A percentile compares a stretch with the other conserved stretches of the same genome.
Evolutionary conservation across 2,797 vertebrate species (phyloP).

Genomic region (Phrynocephalus forsythii): DNA sequence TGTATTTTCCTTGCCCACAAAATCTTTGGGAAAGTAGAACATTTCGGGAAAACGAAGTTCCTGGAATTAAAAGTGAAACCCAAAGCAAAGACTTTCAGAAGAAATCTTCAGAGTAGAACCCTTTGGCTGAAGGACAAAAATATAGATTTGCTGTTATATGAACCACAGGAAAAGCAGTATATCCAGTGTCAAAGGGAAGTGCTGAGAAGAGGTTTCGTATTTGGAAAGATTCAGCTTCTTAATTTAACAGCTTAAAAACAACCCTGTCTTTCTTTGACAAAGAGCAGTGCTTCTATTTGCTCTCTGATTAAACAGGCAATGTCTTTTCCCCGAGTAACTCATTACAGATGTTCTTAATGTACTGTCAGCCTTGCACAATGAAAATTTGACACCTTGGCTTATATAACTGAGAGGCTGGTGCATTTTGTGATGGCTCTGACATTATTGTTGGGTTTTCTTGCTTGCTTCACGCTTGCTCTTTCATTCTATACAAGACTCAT

Average conservation of each 20-base stretch:
- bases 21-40: slow-evolving; percentile 43
- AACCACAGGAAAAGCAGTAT: slow-evolving; percentile 20
- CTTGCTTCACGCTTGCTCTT: slow-evolving; percentile 44
- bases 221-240: slow-evolving; percentile 28
- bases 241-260: slow-evolving; percentile 11
- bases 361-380: slow-evolving; percentile 25
- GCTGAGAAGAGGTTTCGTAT: not conserved
- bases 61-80: slow-evolving; percentile 34
- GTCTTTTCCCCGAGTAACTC: slow-evolving; percentile 41
- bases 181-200: slow-evolving; percentile 14
- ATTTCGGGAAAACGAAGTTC: slow-evolving; percentile 45
- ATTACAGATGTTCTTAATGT: slow-evolving; percentile 4
- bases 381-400: slow-evolving; percentile 28
- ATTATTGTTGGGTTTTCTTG: slow-evolving; percentile 31
- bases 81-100: slow-evolving; percentile 17
- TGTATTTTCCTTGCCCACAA: slow-evolving; percentile 46
- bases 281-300: not conserved
- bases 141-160: slow-evolving; percentile 37
- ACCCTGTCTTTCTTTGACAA: slow-evolving; percentile 32
- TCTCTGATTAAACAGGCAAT: slow-evolving; percentile 52
- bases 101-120: slow-evolving; percentile 36
- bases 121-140: slow-evolving; percentile 33
- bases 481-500: slow-evolving; percentile 45
- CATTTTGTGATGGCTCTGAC: slow-evolving; percentile 34
- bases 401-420: slow-evolving; percentile 33